Evolutionary conservation across 2,888 invertebrate genomes (phyloP).

Genomic region (Coecobrya sp.): DNA sequence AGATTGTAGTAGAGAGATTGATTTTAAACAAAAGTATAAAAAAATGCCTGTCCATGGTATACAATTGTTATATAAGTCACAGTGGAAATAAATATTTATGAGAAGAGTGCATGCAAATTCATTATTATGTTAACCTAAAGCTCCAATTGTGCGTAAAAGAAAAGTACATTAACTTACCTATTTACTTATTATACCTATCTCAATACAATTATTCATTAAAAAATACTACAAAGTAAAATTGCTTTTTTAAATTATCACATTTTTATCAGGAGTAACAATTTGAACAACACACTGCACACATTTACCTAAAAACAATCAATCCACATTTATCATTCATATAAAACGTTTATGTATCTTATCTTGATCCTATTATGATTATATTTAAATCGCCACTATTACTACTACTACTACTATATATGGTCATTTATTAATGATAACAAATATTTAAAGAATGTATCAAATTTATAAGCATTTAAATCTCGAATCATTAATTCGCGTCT

Average conservation of each 20-base stretch:
- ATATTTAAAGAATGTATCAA: constrained; percentile 19
- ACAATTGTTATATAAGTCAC: too few relatives aligned
- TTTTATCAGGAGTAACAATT: not conserved
- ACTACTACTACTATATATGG: not conserved
- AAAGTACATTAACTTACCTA: too few relatives aligned
- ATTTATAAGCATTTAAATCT: not conserved
- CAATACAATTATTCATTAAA: too few relatives aligned
- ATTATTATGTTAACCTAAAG: too few relatives aligned
- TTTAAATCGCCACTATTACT: not conserved
- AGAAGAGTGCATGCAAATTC: too few relatives aligned
- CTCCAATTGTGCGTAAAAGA: too few relatives aligned
- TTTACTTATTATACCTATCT: too few relatives aligned
- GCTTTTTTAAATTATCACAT: constrained; percentile 7
- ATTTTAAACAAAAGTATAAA: too few relatives aligned
- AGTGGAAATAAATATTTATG: too few relatives aligned
- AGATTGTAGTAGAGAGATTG: too few relatives aligned
- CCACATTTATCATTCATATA: not conserved
- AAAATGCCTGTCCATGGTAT: too few relatives aligned
- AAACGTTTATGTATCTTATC: constrained; percentile 22
- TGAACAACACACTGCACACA: constrained; percentile 18
- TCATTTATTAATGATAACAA: not conserved
- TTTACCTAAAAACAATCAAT: constrained; percentile 28
- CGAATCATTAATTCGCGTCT: not conserved
- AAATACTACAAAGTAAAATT: not conserved
- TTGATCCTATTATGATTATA: not conserved